Base-by-base conservation (phyloP, 1,140 invertebrate species). In the Lepidurus arcticus region DNA sequence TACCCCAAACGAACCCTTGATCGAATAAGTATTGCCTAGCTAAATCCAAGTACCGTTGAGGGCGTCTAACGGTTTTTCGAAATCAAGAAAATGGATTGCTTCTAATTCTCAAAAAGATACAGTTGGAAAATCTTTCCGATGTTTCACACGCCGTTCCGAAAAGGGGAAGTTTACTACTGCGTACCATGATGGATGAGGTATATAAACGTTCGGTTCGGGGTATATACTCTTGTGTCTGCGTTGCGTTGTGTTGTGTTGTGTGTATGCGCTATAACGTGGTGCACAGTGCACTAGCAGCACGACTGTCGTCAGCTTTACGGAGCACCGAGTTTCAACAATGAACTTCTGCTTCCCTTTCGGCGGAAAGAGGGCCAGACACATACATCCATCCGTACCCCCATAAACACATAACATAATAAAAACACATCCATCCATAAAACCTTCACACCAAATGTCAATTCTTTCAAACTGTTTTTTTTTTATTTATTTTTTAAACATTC, bases 281-380 rank as follows among this genome's bases (percentile, higher is more conserved):
- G 53, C 53, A 65, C 53, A 16, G 53, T 65, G 53, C 53, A 65
- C 53, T 21, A 16, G 16, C 53, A 7, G 16, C 53, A 21, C 53
- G 53, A 65, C 53, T 65, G 16, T 65, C 53, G 53, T 65, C 53
- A 65, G 53, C 53, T 65, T 65, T 65, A 65, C 53, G 53, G 53
- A 65, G 53, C 53, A 65, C 16, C 53, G 53, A 21, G 53, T 65
- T 65, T 65, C 21, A 21, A 65, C 53, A 65, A 65, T 13, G 21
- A 65, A 65, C 16, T 21, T 65, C 21, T 16, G 53, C 53, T 65
- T 65, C 53, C 53, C 7, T 21, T 21, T 65, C 53, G 16, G n/a
- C 34, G 34, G 34, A 34, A 34, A 34, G 34, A 34, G 34, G 34
- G 2, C 34, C 34, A 34, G 34, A 34, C 26, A 1, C 2, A 26